Conservation (phyloP, 92 coral and sea anemone genomes). For the Zoanthus gigantus region DNA sequence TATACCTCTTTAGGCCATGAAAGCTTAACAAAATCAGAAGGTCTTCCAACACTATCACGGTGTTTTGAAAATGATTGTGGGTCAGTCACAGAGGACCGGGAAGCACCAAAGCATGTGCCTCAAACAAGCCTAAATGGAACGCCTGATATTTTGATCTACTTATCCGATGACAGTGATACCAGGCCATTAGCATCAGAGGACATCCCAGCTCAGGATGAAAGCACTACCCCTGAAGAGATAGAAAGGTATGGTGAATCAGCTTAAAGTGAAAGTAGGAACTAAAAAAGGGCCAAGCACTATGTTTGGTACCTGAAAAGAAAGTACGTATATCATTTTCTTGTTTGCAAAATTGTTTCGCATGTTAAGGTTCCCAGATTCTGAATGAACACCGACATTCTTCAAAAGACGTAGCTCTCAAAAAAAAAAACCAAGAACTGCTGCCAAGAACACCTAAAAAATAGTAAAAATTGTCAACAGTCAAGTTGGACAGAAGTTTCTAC, state of each 20-base stretch:
- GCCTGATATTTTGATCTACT: slow-evolving; percentile 20
- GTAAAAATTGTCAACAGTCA: background rate
- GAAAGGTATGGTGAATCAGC: background rate
- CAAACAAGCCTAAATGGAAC: background rate
- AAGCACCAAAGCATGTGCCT: background rate
- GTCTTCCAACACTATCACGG: background rate
- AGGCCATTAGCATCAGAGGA: slow-evolving; percentile 33
- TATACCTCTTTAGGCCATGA: slow-evolving; percentile 1
- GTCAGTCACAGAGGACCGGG: background rate
- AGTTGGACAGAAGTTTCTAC: background rate
- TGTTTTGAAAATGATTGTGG: slow-evolving; percentile 4
- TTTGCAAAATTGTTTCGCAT: background rate
- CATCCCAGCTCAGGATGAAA: background rate
- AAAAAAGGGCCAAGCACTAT: no score
- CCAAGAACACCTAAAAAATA: background rate
- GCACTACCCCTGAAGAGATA: slow-evolving; percentile 5
- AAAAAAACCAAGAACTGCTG: background rate
- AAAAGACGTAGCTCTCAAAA: no score
- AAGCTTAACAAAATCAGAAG: background rate
- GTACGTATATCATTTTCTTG: background rate
- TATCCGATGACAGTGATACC: slow-evolving; percentile 82
- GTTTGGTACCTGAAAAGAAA: no score
- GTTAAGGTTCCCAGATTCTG: no score
- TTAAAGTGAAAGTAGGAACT: no score
- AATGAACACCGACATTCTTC: no score